Evolutionary conservation across 2,797 vertebrate genomes (phyloP).

Genomic region (Paedocypris micromegethes): DNA sequence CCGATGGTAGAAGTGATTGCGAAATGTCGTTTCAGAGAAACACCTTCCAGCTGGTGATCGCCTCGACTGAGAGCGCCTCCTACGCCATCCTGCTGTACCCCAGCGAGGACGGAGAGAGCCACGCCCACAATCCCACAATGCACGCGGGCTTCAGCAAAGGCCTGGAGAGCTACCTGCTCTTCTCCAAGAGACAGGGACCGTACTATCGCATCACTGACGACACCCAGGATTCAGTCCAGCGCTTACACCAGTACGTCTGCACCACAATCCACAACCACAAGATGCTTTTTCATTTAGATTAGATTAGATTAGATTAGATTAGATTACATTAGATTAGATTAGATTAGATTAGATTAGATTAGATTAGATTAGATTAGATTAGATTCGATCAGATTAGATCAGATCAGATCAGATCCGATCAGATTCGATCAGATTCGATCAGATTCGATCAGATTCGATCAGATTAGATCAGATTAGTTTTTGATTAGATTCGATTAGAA

Average conservation of each 20-base stretch:
- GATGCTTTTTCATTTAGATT: no score
- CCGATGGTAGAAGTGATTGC: background rate
- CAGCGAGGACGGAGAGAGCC: constrained; percentile 63
- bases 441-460: no score
- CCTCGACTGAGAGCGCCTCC: constrained; percentile 72
- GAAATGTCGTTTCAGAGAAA: constrained; percentile 67
- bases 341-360: no score
- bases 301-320: no score
- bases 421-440: no score
- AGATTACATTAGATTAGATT: no score
- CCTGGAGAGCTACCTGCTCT: constrained; percentile 56
- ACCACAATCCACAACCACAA: no score
- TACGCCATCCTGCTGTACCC: constrained; percentile 87
- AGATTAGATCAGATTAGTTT: no score
- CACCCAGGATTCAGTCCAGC: constrained; percentile 70
- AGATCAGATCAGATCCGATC: no score
- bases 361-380: no score
- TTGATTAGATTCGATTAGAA: no score
- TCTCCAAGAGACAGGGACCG: constrained; percentile 59
- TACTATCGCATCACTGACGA: constrained; percentile 74
- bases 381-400: no score
- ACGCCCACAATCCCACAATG: constrained; percentile 53
- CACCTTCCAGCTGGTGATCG: constrained; percentile 87
- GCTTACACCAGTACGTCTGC: constrained; percentile 76
- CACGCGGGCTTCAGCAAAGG: constrained; percentile 84